Evolutionary conservation across 35 echinoderm and acorn worm species (phyloP), one percentile per base, ranked within the genome.

Genomic region (Lytechinus variegatus): DNA sequence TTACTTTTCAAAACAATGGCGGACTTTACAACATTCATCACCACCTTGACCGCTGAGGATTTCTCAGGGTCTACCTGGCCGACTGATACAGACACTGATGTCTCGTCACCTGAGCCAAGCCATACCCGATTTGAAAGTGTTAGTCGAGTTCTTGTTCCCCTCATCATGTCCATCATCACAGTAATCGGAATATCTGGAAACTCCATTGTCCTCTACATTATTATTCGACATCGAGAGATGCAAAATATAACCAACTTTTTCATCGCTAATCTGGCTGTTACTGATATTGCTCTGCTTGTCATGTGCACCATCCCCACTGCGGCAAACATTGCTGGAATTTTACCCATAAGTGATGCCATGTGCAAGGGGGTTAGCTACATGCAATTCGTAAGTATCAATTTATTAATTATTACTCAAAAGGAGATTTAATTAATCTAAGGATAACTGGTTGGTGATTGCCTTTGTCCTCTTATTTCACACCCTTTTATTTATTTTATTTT

Each of bases 171-270:
- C 4, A 56, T 97, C 54, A 99, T 99, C 28, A 94, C 96, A 52
- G 89, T 97, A 54, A 87, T 97, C 89, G 98, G 98, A 55, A 72
- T 99, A 44, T 66, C 89, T 14, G 98, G 98, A 61, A 99, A 99
- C 95, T 96, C 95, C 6, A 94, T 95, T 28, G 98, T 99, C 24
- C 95, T 99, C 33, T 97, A 96, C 93, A 98, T 99, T 61, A 97
- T 99, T 56, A 91, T 98, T 55, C 92, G 91, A 87, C 95, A 99
- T 58, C 94, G 95, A 28, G 98, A 99, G 55, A 99, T 99, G 98
- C 98, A 99, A 52, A 99, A 97, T 66, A 97, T 99, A 24, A 99
- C 98, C 24, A 99, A 99, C 89, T 99, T 98, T 86, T 99, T 98
- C 94, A 99, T 99, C 87, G 98, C 98, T 16, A 99, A 99, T 94